Base-by-base conservation (phyloP, 1,140 invertebrate species). In the Calephelis nemesis region DNA sequence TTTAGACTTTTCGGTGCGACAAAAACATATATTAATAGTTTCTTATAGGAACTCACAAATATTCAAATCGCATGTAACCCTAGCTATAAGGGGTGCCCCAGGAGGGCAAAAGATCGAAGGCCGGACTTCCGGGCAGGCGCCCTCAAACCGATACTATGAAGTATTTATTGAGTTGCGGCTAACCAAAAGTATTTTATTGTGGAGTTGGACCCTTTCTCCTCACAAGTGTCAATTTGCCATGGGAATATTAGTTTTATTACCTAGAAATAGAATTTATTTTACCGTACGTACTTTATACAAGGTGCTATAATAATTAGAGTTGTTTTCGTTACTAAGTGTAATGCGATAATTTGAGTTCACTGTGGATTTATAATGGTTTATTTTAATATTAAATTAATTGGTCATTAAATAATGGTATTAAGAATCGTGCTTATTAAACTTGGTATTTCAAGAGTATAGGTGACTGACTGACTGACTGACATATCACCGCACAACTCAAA, bases 121-220 rank as follows among this genome's bases (percentile, higher is more conserved):
- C 76, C 84, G 80, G 81, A 84, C 79, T 65, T 87, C 81, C 85
- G 84, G 85, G 76, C 80, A 80, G 75, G 76, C 76, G 75, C 77
- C 82, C 80, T 83, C 79, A 79, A 81, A 81, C 83, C 83, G 84
- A 88, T 88, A 87, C 86, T 90, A 88, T 87, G 85, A 90, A 88
- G 86, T 90, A 90, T 90, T 90, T 90, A 90, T 90, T 85, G 88
- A 88, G 81, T 82, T 88, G 88, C 73, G 88, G 88, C 74, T 83
- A 69, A 88, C 86, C 88, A 68, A 82, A 87, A 88, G 81, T 87
- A 88, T 87, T 88, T 84, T 85, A 90, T 88, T 88, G 85, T 88
- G 76, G 72, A 81, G 75, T 81, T 81, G 73, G 73, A 79, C 82
- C 85, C 84, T 87, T 88, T 88, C 72, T 48, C 7, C 15, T 47